Evolutionary conservation across 92 coral and sea anemone genomes (phyloP), one percentile per base, ranked within the genome.

Genomic region (Bergia puertoricense): DNA sequence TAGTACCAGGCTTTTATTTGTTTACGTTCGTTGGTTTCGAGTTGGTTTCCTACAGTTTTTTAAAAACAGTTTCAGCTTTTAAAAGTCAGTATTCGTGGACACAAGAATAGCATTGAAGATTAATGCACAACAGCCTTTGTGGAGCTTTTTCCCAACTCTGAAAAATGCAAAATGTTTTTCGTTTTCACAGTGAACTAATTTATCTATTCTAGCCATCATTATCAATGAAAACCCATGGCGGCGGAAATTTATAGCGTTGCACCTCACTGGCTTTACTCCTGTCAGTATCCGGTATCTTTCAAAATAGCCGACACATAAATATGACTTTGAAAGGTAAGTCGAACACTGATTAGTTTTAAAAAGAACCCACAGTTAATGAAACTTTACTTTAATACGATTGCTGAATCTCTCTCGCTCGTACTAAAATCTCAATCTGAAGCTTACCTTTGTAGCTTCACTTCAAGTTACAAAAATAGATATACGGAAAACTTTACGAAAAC

Each of bases 1-100:
- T 76, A 76, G 80, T 76, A 18, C 80, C 80, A 76, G 80, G 80
- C 37, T 76, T 37, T 36, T 15, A 22, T 76, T 22, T 76, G 80
- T 74, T 74, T 74, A 74, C 46, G 79, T 74, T 38, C 74, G 6
- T 22, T 2, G 30, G 30, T 30, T 30, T 30, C 30, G 30, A 30
- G 30, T 30, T 30, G 30, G 30, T 30, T 30, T 30, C 30, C 30
- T 30, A 0, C 30, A 30, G 30, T 30, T 30, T 30, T 30, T 30
- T 30, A 30, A 30, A 30, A 30, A 30, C 30, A 30, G 30, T 30
- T 30, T 30, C 30, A 30, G 30, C 30, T 30, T 30, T 30, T 30
- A 30, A 38, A 72, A 40, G 41, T 72, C 41, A 9, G 41, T 72
- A 40, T 36, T 36, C 30, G 76, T 40, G 76, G 38, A 72, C 43